A percentile compares a stretch with the other conserved stretches of the same genome.
These are phyloP conservation scores for Bursaphelenchus okinawaensis DNA, from an alignment of 2,888 invertebrate species.

Conservation along the genomic window DNA sequence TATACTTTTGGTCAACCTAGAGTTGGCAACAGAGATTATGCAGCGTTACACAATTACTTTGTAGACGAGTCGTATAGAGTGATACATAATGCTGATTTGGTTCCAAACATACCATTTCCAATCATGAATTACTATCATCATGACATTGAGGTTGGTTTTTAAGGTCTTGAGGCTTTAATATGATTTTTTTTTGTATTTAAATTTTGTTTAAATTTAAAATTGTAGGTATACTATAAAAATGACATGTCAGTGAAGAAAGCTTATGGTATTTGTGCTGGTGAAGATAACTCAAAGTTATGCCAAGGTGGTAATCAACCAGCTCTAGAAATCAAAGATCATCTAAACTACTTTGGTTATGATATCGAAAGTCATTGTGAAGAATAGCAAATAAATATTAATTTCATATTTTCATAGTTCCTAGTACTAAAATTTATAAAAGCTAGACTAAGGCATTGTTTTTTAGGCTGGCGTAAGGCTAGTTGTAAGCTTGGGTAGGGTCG, in stretches of 20 bases:
- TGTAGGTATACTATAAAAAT: not conserved
- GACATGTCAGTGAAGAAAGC: not conserved
- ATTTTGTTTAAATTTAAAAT: not conserved
- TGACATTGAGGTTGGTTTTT: not conserved
- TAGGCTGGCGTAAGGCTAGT: no score
- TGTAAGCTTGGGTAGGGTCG: no score
- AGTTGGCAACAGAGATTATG: not conserved
- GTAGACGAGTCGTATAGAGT: not conserved
- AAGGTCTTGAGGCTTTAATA: no score
- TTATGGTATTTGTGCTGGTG: not conserved
- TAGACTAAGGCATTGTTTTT: no score
- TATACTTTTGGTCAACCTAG: not conserved
- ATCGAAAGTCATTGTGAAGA: not conserved
- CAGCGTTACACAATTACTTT: not conserved
- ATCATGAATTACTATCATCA: not conserved
- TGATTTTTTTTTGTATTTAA: no score
- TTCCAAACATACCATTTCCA: not conserved
- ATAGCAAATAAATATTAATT: no score
- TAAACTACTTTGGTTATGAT: not conserved
- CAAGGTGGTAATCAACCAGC: not conserved
- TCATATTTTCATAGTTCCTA: no score
- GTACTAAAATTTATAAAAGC: no score
- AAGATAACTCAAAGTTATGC: not conserved
- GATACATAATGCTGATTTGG: not conserved
- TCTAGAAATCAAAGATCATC: not conserved